Evolutionary conservation across 2,888 invertebrate species (phyloP).

Genomic region (Rambutsinella grinnellia): DNA sequence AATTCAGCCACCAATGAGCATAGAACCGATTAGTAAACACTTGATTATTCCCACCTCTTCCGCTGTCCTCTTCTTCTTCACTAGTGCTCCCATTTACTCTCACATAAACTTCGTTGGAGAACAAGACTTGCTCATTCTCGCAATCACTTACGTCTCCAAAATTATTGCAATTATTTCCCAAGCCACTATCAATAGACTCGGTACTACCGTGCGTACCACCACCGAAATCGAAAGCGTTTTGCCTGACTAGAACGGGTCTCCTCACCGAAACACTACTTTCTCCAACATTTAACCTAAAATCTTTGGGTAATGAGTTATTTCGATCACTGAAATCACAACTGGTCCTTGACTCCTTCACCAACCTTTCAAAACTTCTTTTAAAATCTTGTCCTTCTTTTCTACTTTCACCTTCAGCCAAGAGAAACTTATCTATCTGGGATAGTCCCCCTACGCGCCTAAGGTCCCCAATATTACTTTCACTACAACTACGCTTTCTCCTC

Average conservation of each 20-base stretch:
- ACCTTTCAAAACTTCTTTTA: too few relatives aligned
- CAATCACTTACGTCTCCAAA: not conserved
- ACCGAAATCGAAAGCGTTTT: slow-evolving; percentile 62
- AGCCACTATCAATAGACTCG: slow-evolving; percentile 43
- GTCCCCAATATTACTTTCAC: too few relatives aligned
- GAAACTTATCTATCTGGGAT: too few relatives aligned
- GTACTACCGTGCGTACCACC: slow-evolving; percentile 29
- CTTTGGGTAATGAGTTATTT: too few relatives aligned
- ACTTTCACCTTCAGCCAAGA: too few relatives aligned
- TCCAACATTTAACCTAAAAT: too few relatives aligned
- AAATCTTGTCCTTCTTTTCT: too few relatives aligned
- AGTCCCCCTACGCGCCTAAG: too few relatives aligned
- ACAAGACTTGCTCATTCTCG: not conserved
- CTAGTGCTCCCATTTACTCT: not conserved
- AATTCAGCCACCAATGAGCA: slow-evolving; percentile 56
- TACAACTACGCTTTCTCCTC: too few relatives aligned
- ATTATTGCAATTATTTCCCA: slow-evolving; percentile 24
- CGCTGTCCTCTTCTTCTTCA: not conserved
- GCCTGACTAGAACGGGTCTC: slow-evolving; percentile 51
- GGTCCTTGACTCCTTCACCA: too few relatives aligned
- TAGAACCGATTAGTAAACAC: slow-evolving; percentile 31
- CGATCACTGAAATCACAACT: too few relatives aligned
- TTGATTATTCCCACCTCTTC: not conserved
- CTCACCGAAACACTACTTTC: too few relatives aligned
- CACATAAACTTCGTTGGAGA: slow-evolving; percentile 1